phyloP scores from a whole-genome alignment of 1,140 invertebrate species.

The Metaphire vulgaris region DNA sequence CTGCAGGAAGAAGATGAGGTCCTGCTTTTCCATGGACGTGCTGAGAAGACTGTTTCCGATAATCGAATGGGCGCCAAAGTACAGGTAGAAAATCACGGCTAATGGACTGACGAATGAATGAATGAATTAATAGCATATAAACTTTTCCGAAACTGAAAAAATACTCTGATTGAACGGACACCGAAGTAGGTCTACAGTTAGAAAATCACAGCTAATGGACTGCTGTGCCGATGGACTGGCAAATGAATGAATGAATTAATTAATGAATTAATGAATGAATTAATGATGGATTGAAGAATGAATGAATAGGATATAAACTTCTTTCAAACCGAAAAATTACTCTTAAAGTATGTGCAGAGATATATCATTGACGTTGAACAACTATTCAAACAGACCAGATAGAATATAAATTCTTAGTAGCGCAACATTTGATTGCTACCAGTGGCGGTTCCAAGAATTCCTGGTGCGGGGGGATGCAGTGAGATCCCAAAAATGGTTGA shows the following conservation, averaged over 20 bases:
- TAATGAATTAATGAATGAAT: not conserved
- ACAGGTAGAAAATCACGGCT: conserved; percentile 19
- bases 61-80: conserved; percentile 28
- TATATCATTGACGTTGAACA: no score
- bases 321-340: no score
- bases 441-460: no score
- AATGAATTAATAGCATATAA: no score
- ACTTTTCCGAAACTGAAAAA: no score
- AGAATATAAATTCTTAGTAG: no score
- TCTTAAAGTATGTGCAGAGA: no score
- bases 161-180: conserved; percentile 25
- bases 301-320: not conserved
- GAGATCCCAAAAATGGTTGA: no score
- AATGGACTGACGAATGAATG: not conserved
- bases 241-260: not conserved
- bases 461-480: no score
- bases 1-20: not conserved
- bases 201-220: not conserved
- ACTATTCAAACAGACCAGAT: no score
- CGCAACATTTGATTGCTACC: no score
- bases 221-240: not conserved
- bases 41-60: conserved; percentile 24
- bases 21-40: conserved; percentile 8
- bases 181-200: conserved; percentile 30
- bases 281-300: not conserved